These are phyloP conservation scores for Acleris sparsana DNA, from an alignment of 2,888 invertebrate species.

Conservation along the genomic window DNA sequence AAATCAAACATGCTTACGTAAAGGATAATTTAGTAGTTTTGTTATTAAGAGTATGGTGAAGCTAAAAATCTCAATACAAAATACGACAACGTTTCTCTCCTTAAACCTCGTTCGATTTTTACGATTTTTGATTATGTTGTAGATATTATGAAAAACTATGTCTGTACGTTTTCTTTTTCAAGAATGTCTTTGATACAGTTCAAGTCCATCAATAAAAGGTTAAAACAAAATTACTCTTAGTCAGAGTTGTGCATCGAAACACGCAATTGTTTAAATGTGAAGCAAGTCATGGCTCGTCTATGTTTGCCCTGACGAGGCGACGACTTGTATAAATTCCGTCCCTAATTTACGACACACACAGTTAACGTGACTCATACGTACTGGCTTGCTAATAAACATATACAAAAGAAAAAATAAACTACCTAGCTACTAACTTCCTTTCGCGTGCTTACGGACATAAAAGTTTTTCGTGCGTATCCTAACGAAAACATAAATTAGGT, in stretches of 20 bases:
- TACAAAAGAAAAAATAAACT: slow-evolving; percentile 66
- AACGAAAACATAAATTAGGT: slow-evolving; percentile 81
- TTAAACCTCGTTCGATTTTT: too few relatives aligned
- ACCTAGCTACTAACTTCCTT: slow-evolving; percentile 74
- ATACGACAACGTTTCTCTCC: too few relatives aligned
- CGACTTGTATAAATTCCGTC: slow-evolving; percentile 62
- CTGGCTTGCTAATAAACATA: slow-evolving; percentile 73
- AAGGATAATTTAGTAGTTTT: too few relatives aligned
- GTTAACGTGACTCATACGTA: slow-evolving; percentile 66
- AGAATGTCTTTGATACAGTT: not conserved
- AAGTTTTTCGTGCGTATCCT: slow-evolving; percentile 80
- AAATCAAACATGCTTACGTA: too few relatives aligned
- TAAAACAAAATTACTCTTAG: not conserved
- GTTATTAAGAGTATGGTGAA: too few relatives aligned
- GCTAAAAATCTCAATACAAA: too few relatives aligned
- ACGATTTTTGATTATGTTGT: too few relatives aligned
- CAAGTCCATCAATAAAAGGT: not conserved
- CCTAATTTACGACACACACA: slow-evolving; percentile 64
- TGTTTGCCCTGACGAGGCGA: slow-evolving; percentile 53
- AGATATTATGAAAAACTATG: too few relatives aligned
- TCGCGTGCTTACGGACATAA: slow-evolving; percentile 78
- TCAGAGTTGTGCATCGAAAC: slow-evolving; percentile 20
- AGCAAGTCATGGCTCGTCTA: slow-evolving; percentile 31
- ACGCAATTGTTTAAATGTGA: slow-evolving; percentile 43
- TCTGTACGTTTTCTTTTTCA: too few relatives aligned